A percentile compares a stretch with the other conserved stretches of the same genome.
phyloP scores from a whole-genome alignment of 2,797 vertebrate genomes.

The Siniperca scherzeri region DNA sequence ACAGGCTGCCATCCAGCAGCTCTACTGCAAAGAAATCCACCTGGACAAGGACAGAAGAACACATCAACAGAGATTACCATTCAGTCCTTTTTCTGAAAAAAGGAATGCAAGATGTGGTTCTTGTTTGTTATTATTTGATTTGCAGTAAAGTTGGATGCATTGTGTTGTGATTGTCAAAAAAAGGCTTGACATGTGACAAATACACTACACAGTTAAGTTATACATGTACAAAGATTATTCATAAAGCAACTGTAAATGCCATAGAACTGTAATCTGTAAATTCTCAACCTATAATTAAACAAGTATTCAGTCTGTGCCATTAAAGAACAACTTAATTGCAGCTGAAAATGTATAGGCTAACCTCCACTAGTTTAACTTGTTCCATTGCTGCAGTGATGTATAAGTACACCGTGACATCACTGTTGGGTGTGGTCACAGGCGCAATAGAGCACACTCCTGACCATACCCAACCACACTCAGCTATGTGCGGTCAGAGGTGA shows the following conservation, averaged over 20 bases:
- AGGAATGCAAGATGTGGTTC: neutral
- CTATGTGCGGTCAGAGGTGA: neutral
- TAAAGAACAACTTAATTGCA: too few relatives aligned
- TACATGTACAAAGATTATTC: neutral
- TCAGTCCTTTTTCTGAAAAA: neutral
- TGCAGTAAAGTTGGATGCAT: neutral
- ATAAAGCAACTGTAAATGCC: neutral
- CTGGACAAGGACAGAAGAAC: slow-evolving; percentile 48
- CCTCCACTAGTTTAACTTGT: too few relatives aligned
- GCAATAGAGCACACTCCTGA: neutral
- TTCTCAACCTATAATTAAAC: too few relatives aligned
- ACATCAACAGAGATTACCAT: neutral
- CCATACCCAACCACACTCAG: neutral
- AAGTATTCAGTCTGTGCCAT: too few relatives aligned
- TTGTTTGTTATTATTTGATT: slow-evolving; percentile 1
- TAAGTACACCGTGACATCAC: neutral
- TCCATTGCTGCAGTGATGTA: too few relatives aligned
- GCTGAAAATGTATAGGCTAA: too few relatives aligned
- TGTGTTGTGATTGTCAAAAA: neutral
- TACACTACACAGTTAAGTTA: neutral
- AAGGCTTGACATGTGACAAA: neutral
- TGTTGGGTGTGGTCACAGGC: neutral
- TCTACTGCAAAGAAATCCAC: slow-evolving; percentile 99
- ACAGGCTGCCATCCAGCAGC: slow-evolving; percentile 95
- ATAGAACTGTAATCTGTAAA: too few relatives aligned